Base-by-base conservation (phyloP, 1,140 invertebrate species). In the Sesamia nonagrioides region DNA sequence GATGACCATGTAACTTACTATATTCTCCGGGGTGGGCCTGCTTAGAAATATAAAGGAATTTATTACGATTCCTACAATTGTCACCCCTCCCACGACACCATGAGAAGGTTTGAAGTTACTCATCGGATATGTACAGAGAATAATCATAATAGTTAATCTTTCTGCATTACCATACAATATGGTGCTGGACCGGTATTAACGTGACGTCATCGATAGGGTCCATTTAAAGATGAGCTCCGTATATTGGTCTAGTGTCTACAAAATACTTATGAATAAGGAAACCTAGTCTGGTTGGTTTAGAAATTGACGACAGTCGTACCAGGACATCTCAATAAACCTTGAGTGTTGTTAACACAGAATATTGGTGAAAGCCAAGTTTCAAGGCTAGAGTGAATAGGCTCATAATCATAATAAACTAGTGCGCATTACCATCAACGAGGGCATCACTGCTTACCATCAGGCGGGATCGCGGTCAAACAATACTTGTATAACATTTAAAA, bases 71-170 rank as follows among this genome's bases (percentile, higher is more conserved):
- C 45, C 13, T 15, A 48, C 45, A 1, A 48, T n/a, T n/a, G n/a
- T n/a, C n/a, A n/a, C n/a, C n/a, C 27, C 27, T 27, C 42, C 3
- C 40, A 66, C 61, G 15, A 42, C 42, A 33, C 21, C 33, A 21
- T 33, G 21, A 33, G 66, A 69, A n/a, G 21, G 50, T 9, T 42
- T 66, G n/a, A 63, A 68, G 3, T 69, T 11, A 42, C 66, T 69
- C 66, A 27, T 68, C 42, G 21, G 17, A 63, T 17, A 63, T 33
- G 42, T 69, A 69, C 42, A 15, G 42, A 33, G 37, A 69, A 69
- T 69, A 48, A 68, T 27, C 63, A 68, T 48, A 48, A 69, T 69
- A 68, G 18, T 13, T 69, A 27, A 66, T 66, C 42, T 69, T 50
- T 27, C 6, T 33, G 3, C 13, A 69, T 69, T 69, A 50, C 18